Conservation (phyloP, 2,888 invertebrate species). For the Oligia strigilis region DNA sequence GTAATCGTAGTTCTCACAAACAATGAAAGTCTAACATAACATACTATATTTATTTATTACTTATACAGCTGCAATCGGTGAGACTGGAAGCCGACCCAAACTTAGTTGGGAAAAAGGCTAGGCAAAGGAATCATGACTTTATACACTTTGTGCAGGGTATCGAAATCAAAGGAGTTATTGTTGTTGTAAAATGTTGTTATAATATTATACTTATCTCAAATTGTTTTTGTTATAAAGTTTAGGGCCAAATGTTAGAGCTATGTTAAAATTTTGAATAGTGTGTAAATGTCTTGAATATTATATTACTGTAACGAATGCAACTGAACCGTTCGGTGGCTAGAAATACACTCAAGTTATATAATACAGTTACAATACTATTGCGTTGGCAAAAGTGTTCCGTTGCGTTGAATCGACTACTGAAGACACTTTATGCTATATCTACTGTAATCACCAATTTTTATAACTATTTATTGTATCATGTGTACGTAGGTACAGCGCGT, state of each 20-base stretch:
- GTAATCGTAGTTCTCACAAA: background rate
- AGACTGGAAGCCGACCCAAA: no score
- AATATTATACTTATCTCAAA: background rate
- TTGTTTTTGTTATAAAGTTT: no score
- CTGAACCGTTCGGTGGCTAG: no score
- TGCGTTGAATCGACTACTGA: background rate
- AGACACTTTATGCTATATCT: background rate
- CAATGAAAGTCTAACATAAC: background rate
- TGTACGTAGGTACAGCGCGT: slow-evolving; percentile 84
- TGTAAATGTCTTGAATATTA: no score
- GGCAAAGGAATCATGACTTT: no score
- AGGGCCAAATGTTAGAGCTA: background rate
- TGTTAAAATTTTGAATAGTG: background rate
- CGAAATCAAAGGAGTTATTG: background rate
- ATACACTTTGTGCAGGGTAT: no score
- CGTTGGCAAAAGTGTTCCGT: background rate
- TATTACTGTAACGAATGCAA: no score
- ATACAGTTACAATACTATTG: background rate
- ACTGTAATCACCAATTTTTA: accelerated
- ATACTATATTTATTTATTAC: background rate
- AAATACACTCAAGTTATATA: background rate
- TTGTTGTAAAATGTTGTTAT: no score
- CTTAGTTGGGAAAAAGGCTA: no score
- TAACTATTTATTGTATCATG: background rate
- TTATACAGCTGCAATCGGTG: no score